Conservation (phyloP, 2,888 invertebrate species). For the Mongoloraphidia duomilia region DNA sequence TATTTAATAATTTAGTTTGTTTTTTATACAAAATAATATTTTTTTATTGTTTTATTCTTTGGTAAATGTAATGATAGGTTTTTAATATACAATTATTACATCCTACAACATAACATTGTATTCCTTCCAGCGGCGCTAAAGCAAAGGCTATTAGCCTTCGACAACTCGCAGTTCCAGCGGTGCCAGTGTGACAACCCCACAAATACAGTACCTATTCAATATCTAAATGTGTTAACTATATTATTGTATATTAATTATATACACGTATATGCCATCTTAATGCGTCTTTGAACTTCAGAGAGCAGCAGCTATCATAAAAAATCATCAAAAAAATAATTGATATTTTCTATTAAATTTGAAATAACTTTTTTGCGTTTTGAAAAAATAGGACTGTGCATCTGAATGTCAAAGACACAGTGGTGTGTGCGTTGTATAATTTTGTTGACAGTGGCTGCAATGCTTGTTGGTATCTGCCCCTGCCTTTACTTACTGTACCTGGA, state of each 20-base stretch:
- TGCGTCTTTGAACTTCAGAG: too few species aligned
- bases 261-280: background rate
- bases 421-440: constrained; percentile 7
- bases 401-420: background rate
- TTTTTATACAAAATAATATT: background rate
- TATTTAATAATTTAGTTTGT: too few species aligned
- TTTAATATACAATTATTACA: background rate
- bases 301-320: too few species aligned
- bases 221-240: constrained; percentile 31
- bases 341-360: too few species aligned
- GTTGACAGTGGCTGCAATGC: constrained; percentile 9
- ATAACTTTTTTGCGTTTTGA: too few species aligned
- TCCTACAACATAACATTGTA: constrained; percentile 28
- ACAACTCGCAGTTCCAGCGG: constrained; percentile 22
- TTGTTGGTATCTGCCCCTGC: constrained; percentile 9
- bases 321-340: too few species aligned
- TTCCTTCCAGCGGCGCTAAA: constrained; percentile 31
- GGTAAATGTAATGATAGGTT: background rate
- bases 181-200: constrained; percentile 25
- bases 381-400: too few species aligned
- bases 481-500: constrained; percentile 27
- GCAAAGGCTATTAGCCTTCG: background rate
- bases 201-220: constrained; percentile 33
- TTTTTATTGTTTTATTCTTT: background rate
- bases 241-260: constrained; percentile 8